These are phyloP conservation scores for Apamea monoglypha DNA, from an alignment of 2,888 invertebrate genomes.

Conservation along the genomic window DNA sequence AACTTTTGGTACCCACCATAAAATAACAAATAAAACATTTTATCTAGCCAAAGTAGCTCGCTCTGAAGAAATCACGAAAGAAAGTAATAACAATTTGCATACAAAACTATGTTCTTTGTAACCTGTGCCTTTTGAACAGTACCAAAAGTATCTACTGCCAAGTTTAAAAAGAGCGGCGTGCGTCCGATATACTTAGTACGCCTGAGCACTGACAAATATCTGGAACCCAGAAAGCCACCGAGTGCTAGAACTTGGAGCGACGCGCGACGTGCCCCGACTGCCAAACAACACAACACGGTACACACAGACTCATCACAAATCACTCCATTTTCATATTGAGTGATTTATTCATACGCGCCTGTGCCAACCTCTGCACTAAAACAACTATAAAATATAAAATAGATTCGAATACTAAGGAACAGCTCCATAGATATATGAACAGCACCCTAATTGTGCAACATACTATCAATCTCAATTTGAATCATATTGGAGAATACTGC, in stretches of 20 bases:
- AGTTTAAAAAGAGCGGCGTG: constrained; percentile 55
- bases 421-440: not conserved
- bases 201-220: constrained; percentile 70
- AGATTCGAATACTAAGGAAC: constrained; percentile 56
- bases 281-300: constrained; percentile 41
- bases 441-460: not conserved
- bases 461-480: not conserved
- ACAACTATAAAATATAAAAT: constrained; percentile 55
- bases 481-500: not conserved
- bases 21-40: constrained; percentile 70
- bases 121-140: constrained; percentile 67
- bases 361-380: constrained; percentile 59
- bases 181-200: constrained; percentile 58
- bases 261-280: constrained; percentile 73
- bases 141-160: constrained; percentile 68
- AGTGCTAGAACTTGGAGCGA: constrained; percentile 66
- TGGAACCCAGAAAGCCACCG: constrained; percentile 64
- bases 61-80: constrained; percentile 67
- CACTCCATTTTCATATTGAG: constrained; percentile 77
- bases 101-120: constrained; percentile 71
- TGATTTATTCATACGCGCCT: constrained; percentile 72
- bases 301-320: constrained; percentile 74
- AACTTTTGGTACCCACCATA: constrained; percentile 49
- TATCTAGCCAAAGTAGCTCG: constrained; percentile 55
- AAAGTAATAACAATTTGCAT: constrained; percentile 71